Base-by-base conservation (phyloP, 2,888 invertebrate genomes). In the Himalopsyche kuldschensis region DNA sequence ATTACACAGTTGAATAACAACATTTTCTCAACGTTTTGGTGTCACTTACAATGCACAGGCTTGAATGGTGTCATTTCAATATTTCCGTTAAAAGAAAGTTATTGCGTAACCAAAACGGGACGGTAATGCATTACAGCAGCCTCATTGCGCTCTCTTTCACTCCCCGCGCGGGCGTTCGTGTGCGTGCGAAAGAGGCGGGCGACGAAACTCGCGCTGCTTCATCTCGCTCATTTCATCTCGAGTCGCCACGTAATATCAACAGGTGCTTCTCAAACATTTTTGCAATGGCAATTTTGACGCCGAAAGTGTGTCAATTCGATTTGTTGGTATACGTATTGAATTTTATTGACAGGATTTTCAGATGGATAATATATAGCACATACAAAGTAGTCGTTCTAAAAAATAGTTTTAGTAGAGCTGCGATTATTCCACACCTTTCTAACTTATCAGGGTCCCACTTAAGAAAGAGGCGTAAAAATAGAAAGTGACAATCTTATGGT, bases 21-120 rank as follows among this genome's bases (percentile, higher is more conserved):
- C 27, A 69, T 27, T 69, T 69, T 30, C 69, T 69, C 20, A 30
- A 30, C 69, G 69, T 69, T 69, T 69, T 30, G 69, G 69, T 30
- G 69, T 15, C 11, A 69, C 27, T 69, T 30, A 69, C 30, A 69
- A 69, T 30, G 11, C 30, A 24, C 30, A 11, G 15, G n/a, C 79
- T 75, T 30, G 32, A 82, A 82, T 55, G 82, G 82, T 82, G 82
- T 46, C 82, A 82, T 78, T 82, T 82, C 78, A 55, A 82, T 82
- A 82, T 82, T 82, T 82, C 82, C 82, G 82, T 82, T 47, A 78
- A 82, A 82, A 82, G 82, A 82, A 82, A 82, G 81, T 81, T 76
- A 32, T 82, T 82, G 77, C 78, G 63, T 75, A 82, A 82, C 41
- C 27, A n/a, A 69, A 69, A 69, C 69, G 27, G 69, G 69, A 69